Evolutionary conservation across 2,113 vertebrate species (phyloP).

Genomic region (Sminthopsis crassicaudata): DNA sequence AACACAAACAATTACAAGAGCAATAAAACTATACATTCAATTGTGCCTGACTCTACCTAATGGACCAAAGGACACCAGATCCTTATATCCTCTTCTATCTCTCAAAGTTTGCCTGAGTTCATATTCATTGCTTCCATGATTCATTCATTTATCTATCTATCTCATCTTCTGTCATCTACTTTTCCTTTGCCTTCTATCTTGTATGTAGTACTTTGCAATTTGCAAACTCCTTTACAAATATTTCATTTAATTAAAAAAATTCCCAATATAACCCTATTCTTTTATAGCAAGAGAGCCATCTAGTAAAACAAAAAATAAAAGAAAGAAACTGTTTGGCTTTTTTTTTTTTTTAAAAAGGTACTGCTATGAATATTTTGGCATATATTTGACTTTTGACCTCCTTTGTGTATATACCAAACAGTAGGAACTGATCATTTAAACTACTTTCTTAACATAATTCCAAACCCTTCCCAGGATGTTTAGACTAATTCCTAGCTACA

Average conservation of each 20-base stretch:
- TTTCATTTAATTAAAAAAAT: neutral
- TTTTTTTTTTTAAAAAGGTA: too few relatives aligned
- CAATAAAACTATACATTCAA: neutral
- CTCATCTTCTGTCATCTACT: neutral
- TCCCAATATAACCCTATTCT: neutral
- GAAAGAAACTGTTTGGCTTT: neutral
- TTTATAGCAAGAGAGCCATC: neutral
- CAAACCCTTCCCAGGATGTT: neutral
- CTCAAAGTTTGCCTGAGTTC: neutral
- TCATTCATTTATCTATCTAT: too few relatives aligned
- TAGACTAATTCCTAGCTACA: neutral
- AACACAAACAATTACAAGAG: neutral
- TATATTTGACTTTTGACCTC: neutral
- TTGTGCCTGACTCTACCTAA: neutral
- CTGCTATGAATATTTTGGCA: neutral
- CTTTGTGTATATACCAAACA: neutral
- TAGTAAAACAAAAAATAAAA: neutral
- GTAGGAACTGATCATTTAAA: neutral
- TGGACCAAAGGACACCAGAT: neutral
- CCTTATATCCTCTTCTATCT: neutral
- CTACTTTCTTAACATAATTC: neutral
- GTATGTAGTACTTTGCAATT: neutral
- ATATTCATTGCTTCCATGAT: too few relatives aligned
- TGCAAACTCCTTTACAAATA: neutral
- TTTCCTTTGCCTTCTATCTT: neutral